A percentile compares a stretch with the other conserved stretches of the same genome.
These are phyloP conservation scores for Heliconius eleuchia DNA, from an alignment of 1,140 invertebrate genomes.

Conservation along the genomic window DNA sequence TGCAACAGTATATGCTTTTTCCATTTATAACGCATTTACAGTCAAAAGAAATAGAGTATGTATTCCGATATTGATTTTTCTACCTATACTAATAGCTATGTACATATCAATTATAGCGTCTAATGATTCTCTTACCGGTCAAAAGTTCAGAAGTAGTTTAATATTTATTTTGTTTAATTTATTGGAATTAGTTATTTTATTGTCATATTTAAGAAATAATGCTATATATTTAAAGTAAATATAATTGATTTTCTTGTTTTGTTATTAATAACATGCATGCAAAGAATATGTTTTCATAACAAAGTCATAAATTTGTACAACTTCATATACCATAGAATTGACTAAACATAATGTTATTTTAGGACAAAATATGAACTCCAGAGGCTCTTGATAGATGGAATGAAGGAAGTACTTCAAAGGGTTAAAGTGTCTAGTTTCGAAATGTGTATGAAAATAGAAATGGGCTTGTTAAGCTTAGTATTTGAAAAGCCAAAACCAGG, in stretches of 20 bases:
- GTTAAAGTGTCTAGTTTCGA: constrained; percentile 71
- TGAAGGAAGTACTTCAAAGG: constrained; percentile 70
- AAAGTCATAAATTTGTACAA: neutral
- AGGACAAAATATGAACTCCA: constrained; percentile 72
- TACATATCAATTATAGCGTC: neutral
- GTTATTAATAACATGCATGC: neutral
- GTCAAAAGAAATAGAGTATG: constrained; percentile 71
- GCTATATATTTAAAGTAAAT: no score
- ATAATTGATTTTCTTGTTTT: neutral
- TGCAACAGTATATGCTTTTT: constrained; percentile 80
- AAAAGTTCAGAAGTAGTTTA: neutral
- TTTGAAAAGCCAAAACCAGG: constrained; percentile 75
- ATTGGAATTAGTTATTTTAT: neutral
- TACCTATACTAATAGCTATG: constrained; percentile 4
- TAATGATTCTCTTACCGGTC: neutral
- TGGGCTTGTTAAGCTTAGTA: constrained; percentile 74
- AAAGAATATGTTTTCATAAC: neutral
- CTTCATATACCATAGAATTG: neutral
- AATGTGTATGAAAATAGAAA: constrained; percentile 78
- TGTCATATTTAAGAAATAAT: neutral
- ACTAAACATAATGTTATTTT: constrained; percentile 38
- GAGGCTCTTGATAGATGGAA: constrained; percentile 70
- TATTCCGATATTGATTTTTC: constrained; percentile 34
- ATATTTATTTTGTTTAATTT: neutral
- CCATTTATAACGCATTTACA: constrained; percentile 79